Conservation (phyloP, 1,140 invertebrate genomes). For the Philotrypesis tridentata region DNA sequence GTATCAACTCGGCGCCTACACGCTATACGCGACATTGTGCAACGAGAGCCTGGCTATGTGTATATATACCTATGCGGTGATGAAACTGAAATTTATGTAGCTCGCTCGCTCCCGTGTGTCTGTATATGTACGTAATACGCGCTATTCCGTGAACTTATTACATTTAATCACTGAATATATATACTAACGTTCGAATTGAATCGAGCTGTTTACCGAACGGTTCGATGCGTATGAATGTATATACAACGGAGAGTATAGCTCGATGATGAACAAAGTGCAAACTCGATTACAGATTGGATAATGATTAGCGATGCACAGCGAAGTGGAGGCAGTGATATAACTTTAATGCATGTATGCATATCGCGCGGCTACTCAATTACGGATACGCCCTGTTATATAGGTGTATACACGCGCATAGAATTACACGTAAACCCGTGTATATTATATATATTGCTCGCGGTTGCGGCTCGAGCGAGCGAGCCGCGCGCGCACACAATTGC, state of each 20-base stretch:
- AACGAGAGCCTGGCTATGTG: neutral
- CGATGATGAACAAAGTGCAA: neutral
- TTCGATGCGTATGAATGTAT: neutral
- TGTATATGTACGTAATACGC: no score
- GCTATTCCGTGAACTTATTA: no score
- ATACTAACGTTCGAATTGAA: neutral
- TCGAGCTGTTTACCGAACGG: neutral
- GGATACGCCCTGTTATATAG: no score
- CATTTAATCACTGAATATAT: no score
- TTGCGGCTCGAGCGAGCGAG: no score
- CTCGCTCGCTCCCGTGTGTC: no score
- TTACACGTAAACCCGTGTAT: no score
- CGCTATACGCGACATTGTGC: neutral
- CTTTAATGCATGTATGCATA: neutral
- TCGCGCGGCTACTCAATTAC: neutral
- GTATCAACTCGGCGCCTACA: no score
- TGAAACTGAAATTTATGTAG: neutral
- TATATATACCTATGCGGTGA: neutral
- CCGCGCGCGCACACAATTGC: no score
- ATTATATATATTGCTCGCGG: no score
- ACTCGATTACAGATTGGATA: neutral
- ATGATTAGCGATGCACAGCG: neutral
- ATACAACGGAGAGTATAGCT: no score
- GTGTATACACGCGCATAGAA: no score
- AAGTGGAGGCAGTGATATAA: neutral